These are phyloP conservation scores for Diadegma fenestrale DNA, from an alignment of 2,888 invertebrate species.

Conservation along the genomic window DNA sequence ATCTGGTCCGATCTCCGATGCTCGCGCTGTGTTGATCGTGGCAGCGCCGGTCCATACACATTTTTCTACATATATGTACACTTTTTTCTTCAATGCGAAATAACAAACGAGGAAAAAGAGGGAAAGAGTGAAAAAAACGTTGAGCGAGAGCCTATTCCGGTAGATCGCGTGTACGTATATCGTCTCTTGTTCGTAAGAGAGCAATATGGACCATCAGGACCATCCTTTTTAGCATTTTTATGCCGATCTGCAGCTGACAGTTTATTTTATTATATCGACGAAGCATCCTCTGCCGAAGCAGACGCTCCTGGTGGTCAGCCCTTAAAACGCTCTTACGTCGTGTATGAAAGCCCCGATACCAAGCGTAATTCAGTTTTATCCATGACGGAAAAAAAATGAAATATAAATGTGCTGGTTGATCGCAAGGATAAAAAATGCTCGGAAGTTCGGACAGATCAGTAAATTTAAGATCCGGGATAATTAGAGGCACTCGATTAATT, in stretches of 20 bases:
- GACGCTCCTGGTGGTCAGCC: constrained; percentile 59
- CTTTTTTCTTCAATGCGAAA: constrained; percentile 19
- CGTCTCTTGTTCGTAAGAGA: constrained; percentile 69
- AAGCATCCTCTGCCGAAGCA: constrained; percentile 72
- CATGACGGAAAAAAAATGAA: constrained; percentile 28
- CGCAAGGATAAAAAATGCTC: not conserved
- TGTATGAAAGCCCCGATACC: constrained; percentile 66
- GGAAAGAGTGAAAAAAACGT: constrained; percentile 29
- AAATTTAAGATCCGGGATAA: not conserved
- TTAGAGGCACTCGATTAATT: not conserved
- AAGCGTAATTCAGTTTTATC: constrained; percentile 66
- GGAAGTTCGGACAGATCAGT: not conserved
- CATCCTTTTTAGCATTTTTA: constrained; percentile 84
- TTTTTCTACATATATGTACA: constrained; percentile 6
- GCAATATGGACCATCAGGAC: constrained; percentile 76
- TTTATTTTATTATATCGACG: constrained; percentile 83
- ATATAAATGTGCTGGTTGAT: not conserved
- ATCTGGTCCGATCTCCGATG: constrained; percentile 58
- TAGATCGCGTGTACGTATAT: constrained; percentile 57
- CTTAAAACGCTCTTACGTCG: constrained; percentile 74
- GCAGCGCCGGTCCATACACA: constrained; percentile 10
- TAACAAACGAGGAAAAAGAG: constrained; percentile 36
- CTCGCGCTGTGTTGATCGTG: constrained; percentile 58
- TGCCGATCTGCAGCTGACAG: constrained; percentile 84
- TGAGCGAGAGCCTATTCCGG: constrained; percentile 38